These are phyloP conservation scores for Myotis pilosus DNA, from an alignment of 2,797 vertebrate species.

Conservation along the genomic window DNA sequence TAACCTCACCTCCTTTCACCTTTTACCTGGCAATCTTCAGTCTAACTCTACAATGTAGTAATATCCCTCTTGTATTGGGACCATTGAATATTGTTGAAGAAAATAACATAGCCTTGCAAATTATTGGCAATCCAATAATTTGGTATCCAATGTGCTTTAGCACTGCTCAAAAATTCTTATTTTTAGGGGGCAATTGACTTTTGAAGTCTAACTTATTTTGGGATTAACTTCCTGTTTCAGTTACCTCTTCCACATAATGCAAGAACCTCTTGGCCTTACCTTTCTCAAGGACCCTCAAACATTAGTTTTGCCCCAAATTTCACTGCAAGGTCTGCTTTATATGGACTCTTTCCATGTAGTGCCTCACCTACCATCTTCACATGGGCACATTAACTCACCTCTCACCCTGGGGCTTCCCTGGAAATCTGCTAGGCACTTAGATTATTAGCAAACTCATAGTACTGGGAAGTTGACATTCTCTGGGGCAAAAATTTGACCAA, in stretches of 20 bases:
- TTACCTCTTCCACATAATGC: not conserved
- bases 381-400: not conserved
- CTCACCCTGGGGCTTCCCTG: not conserved
- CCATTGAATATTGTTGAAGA: not conserved
- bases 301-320: not conserved
- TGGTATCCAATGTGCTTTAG: not conserved
- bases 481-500: not conserved
- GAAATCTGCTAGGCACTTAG: not conserved
- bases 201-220: constrained; percentile 13
- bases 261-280: not conserved
- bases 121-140: not conserved
- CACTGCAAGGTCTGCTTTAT: not conserved
- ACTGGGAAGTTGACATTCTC: not conserved
- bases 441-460: not conserved
- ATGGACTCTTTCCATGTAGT: not conserved
- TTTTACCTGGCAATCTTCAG: not conserved
- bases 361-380: not conserved
- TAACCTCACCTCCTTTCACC: not conserved
- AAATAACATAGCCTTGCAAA: not conserved
- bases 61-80: not conserved
- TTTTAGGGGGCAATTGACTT: not conserved
- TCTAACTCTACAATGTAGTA: not conserved
- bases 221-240: not conserved
- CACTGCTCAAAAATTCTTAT: not conserved
- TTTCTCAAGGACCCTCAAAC: not conserved